Evolutionary conservation across 2,797 vertebrate genomes (phyloP), one percentile per base, ranked within the genome.

Genomic region (Geotrypetes seraphini): DNA sequence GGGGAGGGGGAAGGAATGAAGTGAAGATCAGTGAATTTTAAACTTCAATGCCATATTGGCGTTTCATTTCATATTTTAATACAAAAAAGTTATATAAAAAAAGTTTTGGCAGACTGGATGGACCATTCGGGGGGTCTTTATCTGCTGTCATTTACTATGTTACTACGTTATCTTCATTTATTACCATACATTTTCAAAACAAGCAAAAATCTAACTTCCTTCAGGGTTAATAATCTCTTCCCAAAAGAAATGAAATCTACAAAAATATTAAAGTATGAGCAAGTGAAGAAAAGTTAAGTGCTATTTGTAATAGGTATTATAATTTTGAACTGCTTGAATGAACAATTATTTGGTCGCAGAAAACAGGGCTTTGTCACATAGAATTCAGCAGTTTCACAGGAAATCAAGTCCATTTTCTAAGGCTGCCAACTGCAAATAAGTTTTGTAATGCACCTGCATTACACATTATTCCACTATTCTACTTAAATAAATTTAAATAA

Each of bases 401-500:
- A 80, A 84, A 78, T 64, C 68, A 53, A 67, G 59, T 82, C 71
- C 75, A 50, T 75, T 73, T 74, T 76, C 48, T 81, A n/a, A n/a
- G n/a, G 75, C 77, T 75, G 66, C 83, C 73, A 58, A 78, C 60
- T 60, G 81, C 73, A 85, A 88, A 91, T 82, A 83, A 84, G 63
- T 71, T 85, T 82, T 83, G 78, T 86, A 77, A 84, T 83, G 86
- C 91, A 89, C 86, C 84, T 85, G 84, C 87, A 52, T 79, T 78
- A 69, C 79, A 76, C 73, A 77, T 83, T 86, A 87, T 90, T 85
- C 73, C 87, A 84, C 84, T 84, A 85, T 89, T 85, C 88, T 89
- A 85, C 85, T 81, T 86, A 83, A 89, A 88, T n/a, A n/a, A n/a
- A n/a, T n/a, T n/a, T n/a, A 80, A 86, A 75, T 81, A 90, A 87